Base-by-base conservation (phyloP, 2,888 invertebrate genomes). In the Podabrus alpinus region DNA sequence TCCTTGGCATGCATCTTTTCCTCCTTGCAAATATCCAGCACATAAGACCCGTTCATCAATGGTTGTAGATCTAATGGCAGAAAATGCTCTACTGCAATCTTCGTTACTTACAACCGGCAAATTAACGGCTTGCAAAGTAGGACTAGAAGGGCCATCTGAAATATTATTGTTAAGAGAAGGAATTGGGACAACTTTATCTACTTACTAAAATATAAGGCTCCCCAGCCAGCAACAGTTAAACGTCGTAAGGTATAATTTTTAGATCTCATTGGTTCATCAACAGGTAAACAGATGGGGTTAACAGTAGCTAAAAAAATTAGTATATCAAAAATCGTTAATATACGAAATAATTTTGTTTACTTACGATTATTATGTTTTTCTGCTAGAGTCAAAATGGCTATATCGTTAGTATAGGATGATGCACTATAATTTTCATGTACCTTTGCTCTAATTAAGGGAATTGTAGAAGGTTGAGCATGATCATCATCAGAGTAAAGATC, bases 221-320 rank as follows among this genome's bases (percentile, higher is more conserved):
- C 97, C 95, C 96, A 97, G 16, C 97, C 97, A 19, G 94, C 94
- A 4, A 96, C 90, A 82, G 93, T 91, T 0, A 94, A 94, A 77
- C 88, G 89, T 74, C 89, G 89, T 80, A 88, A 89, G 17, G 89
- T 91, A 81, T 90, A 93, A 13, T 87, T 88, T 66, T 88, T 89
- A 0, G 88, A 85, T 64, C 91, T 88, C 61, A 93, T 82, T 4
- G 90, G 88, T 0, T 88, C 85, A 10, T 88, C 86, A 13, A 88
- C 85, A 0, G 96, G 96, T 66, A 96, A 88, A 85, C 96, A 96
- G 78, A 96, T 92, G 0, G 95, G 94, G 77, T 88, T 89, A 71
- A 95, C 91, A 45, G 89, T 84, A 19, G 87, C 95, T 95, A 86
- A 21, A 89, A 89, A 69, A 78, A 72, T 75, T 64, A 13, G 15